phyloP scores from a whole-genome alignment of 1,140 invertebrate genomes.

The Pseudomyrmex flavicornis region DNA sequence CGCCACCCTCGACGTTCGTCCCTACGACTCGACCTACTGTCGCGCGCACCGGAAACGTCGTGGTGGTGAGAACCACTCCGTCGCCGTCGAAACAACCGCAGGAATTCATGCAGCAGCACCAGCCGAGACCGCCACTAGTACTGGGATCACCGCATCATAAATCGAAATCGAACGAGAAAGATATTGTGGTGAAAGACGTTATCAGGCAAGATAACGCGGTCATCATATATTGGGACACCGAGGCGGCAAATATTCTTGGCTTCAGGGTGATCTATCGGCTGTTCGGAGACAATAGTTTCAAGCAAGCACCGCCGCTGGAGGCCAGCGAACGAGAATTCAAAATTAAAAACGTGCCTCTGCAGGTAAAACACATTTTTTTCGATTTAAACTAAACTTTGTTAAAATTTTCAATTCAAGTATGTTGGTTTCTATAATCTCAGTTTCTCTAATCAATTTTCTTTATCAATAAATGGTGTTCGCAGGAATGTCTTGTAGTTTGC shows the following conservation, averaged over 20 bases:
- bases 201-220: slow-evolving; percentile 94
- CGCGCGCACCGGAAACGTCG: slow-evolving; percentile 83
- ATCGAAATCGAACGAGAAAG: slow-evolving; percentile 88
- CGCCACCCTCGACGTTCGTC: slow-evolving; percentile 73
- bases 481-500: slow-evolving; percentile 97
- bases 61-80: slow-evolving; percentile 81
- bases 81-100: slow-evolving; percentile 79
- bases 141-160: slow-evolving; percentile 89
- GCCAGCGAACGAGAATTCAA: slow-evolving; percentile 95
- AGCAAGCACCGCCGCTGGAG: slow-evolving; percentile 94
- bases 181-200: slow-evolving; percentile 94
- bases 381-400: too few relatives aligned
- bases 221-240: slow-evolving; percentile 96
- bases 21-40: slow-evolving; percentile 76
- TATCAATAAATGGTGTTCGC: slow-evolving; percentile 45
- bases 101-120: slow-evolving; percentile 78
- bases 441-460: not conserved
- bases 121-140: slow-evolving; percentile 89
- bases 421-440: too few relatives aligned
- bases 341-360: slow-evolving; percentile 95
- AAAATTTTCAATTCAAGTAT: too few relatives aligned
- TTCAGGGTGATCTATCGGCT: slow-evolving; percentile 95
- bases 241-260: slow-evolving; percentile 93
- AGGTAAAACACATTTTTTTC: slow-evolving; percentile 85
- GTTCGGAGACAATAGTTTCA: slow-evolving; percentile 95